Conservation (phyloP, 2,113 vertebrate species). For the Taxidea taxus region DNA sequence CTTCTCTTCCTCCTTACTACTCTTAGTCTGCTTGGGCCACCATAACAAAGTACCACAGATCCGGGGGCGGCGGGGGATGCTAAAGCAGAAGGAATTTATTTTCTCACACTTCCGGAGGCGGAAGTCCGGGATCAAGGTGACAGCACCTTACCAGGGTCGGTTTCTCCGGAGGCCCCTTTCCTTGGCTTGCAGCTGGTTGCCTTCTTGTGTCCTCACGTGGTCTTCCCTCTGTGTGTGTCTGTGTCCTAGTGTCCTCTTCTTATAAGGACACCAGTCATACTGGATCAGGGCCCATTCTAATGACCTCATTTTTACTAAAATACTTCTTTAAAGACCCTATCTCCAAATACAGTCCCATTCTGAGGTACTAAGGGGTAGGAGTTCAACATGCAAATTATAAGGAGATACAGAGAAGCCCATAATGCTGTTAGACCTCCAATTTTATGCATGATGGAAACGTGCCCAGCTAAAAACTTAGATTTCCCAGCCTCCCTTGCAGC, state of each 20-base stretch:
- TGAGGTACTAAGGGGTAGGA: background rate
- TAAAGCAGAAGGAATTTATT: background rate
- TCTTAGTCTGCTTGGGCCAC: background rate
- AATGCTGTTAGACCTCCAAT: background rate
- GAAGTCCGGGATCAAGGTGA: background rate
- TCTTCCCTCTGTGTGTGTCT: background rate
- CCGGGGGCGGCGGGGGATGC: accelerated
- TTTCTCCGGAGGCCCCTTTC: background rate
- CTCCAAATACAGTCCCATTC: background rate
- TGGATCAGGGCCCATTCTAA: background rate
- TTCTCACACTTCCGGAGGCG: background rate
- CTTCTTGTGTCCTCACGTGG: background rate
- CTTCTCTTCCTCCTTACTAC: background rate
- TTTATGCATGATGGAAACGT: background rate
- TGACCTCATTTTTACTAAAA: background rate
- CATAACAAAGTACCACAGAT: background rate
- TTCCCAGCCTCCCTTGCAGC: slow-evolving; percentile 10
- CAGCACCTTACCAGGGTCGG: background rate
- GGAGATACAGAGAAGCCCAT: background rate
- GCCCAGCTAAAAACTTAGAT: background rate
- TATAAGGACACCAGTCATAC: background rate
- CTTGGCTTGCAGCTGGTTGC: background rate
- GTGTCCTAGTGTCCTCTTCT: background rate
- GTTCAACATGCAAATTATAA: background rate
- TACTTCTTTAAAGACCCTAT: background rate